Evolutionary conservation across 2,888 invertebrate genomes (phyloP), one percentile per base, ranked within the genome.

Genomic region (Hofmannophila pseudospretella): DNA sequence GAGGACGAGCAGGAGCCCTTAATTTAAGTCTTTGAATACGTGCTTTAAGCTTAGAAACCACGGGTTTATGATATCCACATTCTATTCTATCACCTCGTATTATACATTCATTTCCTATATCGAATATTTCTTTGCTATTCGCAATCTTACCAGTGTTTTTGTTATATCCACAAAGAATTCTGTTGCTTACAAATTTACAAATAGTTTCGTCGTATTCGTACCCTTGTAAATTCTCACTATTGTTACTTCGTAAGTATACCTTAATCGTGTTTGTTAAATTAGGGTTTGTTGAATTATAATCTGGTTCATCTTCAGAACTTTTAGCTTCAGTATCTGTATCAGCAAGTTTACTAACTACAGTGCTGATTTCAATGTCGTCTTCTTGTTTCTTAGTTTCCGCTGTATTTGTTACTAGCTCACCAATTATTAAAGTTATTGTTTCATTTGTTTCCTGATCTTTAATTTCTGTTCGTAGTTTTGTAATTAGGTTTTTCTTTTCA

Each of bases 161-260:
- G 9, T 80, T 58, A 42, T 81, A 84, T 2, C 82, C 84, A 54
- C 82, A 84, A 4, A 81, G 48, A 26, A 75, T 48, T 45, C 78
- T 68, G 20, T 28, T 26, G 16, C 16, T 8, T 26, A 34, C 10
- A 3, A 26, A 34, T 26, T 10, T 34, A 9, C 33, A 34, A 16
- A 26, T 9, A 4, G 25, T 14, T 10, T 26, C 26, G 16, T 34
- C 33, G 7, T n/a, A 34, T 1, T 34, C 25, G 16, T 34, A 34
- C 2, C 33, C 32, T 7, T n/a, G 14, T 20, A 22, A 3, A 1
- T 22, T 11, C 11, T 7, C 12, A 22, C 16, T 19, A 9, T 7
- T 14, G 12, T 28, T 28, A 7, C 13, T 28, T 28, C 28, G 20
- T 20, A 20, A 8, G 20, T 20, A 20, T 2, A 20, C 8, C 8